A percentile compares a stretch with the other conserved stretches of the same genome.
These are phyloP conservation scores for Lerema accius DNA, from an alignment of 1,140 invertebrate genomes.

Conservation along the genomic window DNA sequence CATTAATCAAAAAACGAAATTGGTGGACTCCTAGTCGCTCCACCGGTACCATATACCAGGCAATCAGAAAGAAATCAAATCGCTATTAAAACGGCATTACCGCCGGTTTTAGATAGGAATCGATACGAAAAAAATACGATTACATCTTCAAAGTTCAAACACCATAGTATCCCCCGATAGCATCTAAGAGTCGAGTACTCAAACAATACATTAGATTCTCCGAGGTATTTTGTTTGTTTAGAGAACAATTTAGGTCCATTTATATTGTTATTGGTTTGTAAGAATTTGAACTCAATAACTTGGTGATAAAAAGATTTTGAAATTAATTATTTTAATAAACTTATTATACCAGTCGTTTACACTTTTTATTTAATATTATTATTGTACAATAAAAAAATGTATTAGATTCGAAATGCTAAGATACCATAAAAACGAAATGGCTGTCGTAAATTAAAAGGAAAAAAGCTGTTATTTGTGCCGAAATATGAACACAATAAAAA, in stretches of 20 bases:
- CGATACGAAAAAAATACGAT: constrained; percentile 60
- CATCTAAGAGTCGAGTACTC: constrained; percentile 23
- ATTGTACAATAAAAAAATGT: too few species aligned
- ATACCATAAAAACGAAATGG: neutral
- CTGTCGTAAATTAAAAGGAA: neutral
- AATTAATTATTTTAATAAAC: neutral
- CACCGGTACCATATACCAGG: constrained; percentile 45
- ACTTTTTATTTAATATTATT: too few species aligned
- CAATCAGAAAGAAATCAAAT: constrained; percentile 67
- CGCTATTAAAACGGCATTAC: constrained; percentile 69
- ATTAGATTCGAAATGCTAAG: too few species aligned
- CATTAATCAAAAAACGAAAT: constrained; percentile 61
- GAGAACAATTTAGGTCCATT: neutral
- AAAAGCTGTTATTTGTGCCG: neutral
- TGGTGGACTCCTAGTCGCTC: constrained; percentile 38
- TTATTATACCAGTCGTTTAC: too few species aligned
- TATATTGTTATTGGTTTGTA: neutral
- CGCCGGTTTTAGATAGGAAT: constrained; percentile 56
- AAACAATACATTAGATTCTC: constrained; percentile 23
- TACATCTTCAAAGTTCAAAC: constrained; percentile 44
- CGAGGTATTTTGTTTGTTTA: constrained; percentile 10
- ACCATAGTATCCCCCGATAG: constrained; percentile 31
- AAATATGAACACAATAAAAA: neutral
- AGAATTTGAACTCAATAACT: neutral
- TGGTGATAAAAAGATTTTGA: neutral